Percentiles rank a stretch among this genome's conserved stretches.
Evolutionary conservation across 2,113 vertebrate species (phyloP).

Genomic region (Mungos mungo): DNA sequence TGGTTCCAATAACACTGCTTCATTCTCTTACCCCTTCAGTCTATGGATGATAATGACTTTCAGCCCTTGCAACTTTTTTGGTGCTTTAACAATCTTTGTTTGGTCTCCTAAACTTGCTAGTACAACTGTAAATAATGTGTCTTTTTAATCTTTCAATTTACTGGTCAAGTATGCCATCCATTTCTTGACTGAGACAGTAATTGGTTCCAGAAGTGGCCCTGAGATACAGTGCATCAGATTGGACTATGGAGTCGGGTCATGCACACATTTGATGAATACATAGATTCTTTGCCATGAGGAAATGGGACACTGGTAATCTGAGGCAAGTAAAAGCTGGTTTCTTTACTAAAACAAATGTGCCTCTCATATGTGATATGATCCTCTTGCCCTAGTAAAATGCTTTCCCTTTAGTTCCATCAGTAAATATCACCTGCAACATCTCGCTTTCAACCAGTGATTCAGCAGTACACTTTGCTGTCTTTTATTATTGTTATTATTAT

Average conservation of each 20-base stretch:
- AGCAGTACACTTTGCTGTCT: background rate
- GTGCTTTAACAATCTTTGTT: background rate
- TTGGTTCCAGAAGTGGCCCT: background rate
- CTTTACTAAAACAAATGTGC: background rate
- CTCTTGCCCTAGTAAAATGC: conserved; percentile 1
- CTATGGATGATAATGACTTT: background rate
- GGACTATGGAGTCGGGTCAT: background rate
- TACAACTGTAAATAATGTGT: background rate
- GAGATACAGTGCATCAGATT: background rate
- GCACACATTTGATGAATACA: background rate
- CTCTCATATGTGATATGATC: background rate
- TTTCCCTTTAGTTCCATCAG: conserved; percentile 34
- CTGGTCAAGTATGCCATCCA: background rate
- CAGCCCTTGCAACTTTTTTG: background rate
- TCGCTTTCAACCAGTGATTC: conserved; percentile 40
- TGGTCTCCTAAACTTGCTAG: background rate
- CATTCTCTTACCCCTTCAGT: background rate
- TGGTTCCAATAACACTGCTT: background rate
- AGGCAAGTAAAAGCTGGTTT: background rate
- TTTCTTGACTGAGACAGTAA: background rate
- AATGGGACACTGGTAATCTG: background rate
- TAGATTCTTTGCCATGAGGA: background rate
- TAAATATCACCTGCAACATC: background rate
- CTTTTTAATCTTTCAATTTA: background rate
- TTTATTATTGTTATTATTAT: background rate